phyloP scores from a whole-genome alignment of 2,113 vertebrate genomes.

The Cervus canadensis region DNA sequence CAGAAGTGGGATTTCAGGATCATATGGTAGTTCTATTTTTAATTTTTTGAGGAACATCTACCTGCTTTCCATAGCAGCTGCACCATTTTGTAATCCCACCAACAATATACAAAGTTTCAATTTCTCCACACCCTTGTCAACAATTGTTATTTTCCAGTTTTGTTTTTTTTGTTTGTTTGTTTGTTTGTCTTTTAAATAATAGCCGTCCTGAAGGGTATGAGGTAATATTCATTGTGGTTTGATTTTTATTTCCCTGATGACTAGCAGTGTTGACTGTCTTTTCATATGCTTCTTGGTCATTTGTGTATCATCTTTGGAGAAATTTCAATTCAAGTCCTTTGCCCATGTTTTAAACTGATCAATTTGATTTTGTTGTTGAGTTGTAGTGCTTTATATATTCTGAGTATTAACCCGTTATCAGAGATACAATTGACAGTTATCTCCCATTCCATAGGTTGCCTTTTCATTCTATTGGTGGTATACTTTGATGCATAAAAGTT shows the following conservation, averaged over 20 bases:
- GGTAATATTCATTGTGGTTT: not conserved
- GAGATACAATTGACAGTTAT: not conserved
- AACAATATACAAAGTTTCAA: not conserved
- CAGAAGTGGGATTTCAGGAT: not conserved
- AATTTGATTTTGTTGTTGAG: not conserved
- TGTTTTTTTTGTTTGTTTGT: not conserved
- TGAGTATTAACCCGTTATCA: not conserved
- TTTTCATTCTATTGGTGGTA: not conserved
- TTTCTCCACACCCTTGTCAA: not conserved
- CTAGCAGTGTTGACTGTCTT: not conserved
- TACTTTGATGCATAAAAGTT: not conserved
- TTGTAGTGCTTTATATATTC: not conserved
- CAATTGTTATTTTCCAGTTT: not conserved
- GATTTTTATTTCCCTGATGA: not conserved
- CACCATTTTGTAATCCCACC: not conserved
- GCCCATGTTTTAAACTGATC: not conserved
- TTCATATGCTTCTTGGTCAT: not conserved
- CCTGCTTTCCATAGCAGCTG: not conserved
- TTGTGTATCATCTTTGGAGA: not conserved
- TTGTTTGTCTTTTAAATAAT: not conserved
- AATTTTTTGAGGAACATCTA: not conserved
- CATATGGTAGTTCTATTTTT: not conserved
- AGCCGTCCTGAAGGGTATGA: not conserved
- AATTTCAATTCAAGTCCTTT: not conserved
- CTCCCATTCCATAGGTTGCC: not conserved